phyloP scores from a whole-genome alignment of 2,888 invertebrate genomes.

The Andricus curvator region DNA sequence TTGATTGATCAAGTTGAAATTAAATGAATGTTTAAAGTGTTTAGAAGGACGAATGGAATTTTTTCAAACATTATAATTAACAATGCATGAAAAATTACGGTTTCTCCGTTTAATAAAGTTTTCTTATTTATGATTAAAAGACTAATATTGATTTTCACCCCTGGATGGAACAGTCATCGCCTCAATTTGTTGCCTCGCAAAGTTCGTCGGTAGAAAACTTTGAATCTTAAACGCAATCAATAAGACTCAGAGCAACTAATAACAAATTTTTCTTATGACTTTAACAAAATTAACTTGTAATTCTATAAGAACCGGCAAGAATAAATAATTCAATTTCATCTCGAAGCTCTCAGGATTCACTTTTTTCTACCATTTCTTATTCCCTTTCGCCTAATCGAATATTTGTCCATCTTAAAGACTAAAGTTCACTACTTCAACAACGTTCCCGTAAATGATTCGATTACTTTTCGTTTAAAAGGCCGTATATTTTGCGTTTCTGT shows the following conservation, averaged over 20 bases:
- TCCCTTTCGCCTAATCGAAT: constrained; percentile 17
- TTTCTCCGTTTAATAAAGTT: not conserved
- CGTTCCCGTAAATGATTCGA: constrained; percentile 18
- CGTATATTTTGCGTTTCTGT: constrained; percentile 21
- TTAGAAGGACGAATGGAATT: too few relatives aligned
- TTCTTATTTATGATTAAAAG: not conserved
- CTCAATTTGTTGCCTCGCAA: not conserved
- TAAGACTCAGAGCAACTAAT: not conserved
- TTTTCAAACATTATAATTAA: too few relatives aligned
- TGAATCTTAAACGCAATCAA: not conserved
- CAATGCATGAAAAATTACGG: not conserved
- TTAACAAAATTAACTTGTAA: constrained; percentile 3
- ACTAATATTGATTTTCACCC: not conserved
- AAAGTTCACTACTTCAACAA: constrained; percentile 21
- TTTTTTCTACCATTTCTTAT: not conserved
- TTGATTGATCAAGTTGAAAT: too few relatives aligned
- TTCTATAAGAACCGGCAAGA: constrained; percentile 12
- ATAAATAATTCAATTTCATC: constrained; percentile 26
- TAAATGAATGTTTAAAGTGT: too few relatives aligned
- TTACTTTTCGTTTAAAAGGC: constrained; percentile 25
- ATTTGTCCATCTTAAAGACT: constrained; percentile 24
- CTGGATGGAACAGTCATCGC: not conserved
- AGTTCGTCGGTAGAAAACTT: not conserved
- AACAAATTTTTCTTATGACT: constrained; percentile 8
- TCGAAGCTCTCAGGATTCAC: constrained; percentile 15